These are phyloP conservation scores for Lacanobia wlatinum DNA, from an alignment of 2,888 invertebrate species.

Conservation along the genomic window DNA sequence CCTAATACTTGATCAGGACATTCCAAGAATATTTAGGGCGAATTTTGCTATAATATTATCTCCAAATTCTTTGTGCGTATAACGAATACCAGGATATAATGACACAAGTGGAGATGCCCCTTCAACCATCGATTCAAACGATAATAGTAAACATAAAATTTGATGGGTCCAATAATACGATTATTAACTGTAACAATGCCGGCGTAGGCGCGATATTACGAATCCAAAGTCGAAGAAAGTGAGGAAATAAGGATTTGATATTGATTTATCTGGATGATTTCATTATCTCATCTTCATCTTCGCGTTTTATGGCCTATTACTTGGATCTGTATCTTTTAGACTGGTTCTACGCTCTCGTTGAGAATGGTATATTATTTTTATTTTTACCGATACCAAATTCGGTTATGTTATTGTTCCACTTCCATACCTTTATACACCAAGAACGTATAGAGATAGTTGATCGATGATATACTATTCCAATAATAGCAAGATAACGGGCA, in stretches of 20 bases:
- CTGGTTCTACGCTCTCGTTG: slow-evolving; percentile 7
- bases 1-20: slow-evolving; percentile 14
- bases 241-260: slow-evolving; percentile 52
- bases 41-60: slow-evolving; percentile 9
- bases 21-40: slow-evolving; percentile 27
- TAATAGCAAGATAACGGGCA: background rate
- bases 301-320: slow-evolving; percentile 28
- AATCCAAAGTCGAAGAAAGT: slow-evolving; percentile 43
- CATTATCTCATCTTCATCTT: slow-evolving; percentile 34
- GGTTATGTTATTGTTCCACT: background rate
- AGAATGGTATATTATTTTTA: background rate
- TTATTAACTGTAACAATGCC: slow-evolving; percentile 63
- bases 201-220: slow-evolving; percentile 53
- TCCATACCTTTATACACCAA: no score
- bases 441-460: no score
- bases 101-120: slow-evolving; percentile 36
- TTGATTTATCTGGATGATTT: slow-evolving; percentile 47
- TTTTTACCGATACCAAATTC: background rate
- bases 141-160: slow-evolving; percentile 64
- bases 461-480: background rate
- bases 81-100: slow-evolving; percentile 48
- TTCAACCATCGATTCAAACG: slow-evolving; percentile 56
- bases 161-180: slow-evolving; percentile 62
- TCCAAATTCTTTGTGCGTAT: slow-evolving; percentile 37
- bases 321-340: slow-evolving; percentile 14